Base-by-base conservation (phyloP, 2,888 invertebrate genomes). In the Himalopsyche anomala region DNA sequence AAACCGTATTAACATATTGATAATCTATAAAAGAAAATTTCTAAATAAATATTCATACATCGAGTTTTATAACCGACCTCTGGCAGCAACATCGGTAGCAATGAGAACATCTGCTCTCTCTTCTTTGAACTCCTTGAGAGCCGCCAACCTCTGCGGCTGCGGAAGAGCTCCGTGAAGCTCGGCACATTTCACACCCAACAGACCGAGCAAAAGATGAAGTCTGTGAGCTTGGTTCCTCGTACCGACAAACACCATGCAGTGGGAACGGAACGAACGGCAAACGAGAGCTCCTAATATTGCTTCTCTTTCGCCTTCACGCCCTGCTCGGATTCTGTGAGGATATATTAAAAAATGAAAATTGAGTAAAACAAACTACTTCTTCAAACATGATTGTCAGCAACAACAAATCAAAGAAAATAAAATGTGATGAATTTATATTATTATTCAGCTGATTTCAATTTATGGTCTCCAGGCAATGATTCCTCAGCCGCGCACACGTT, bases 161-260 rank as follows among this genome's bases (percentile, higher is more conserved):
- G 97, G 97, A 42, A 99, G 93, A 90, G 99, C 98, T 0, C 99
- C 99, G 91, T 99, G 99, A 82, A 99, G 94, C 91, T 99, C 99
- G 0, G 96, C 97, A 9, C 95, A 95, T 92, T 92, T 84, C 5
- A 80, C 93, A 0, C 98, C 98, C 54, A 99, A 92, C 83, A 99
- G 92, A 0, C 99, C 99, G 1, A 99, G 92, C 0, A 99, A 92
- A 85, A 99, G 97, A 90, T 99, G 98, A 89, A 99, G 92, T 17
- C 98, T 94, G 91, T 99, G 99, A 3, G 99, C 99, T 91, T 98
- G 98, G 88, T 96, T 96, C 92, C 99, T 99, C 0, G 99, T 99
- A 92, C 98, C 98, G 51, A 99, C 98, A 93, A 99, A 99, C 62
- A 99, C 95, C 93, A 99, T 98, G 82, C 96, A 96, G 89, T 98